phyloP scores from a whole-genome alignment of 2,888 invertebrate genomes.

The Coecobrya sp. region DNA sequence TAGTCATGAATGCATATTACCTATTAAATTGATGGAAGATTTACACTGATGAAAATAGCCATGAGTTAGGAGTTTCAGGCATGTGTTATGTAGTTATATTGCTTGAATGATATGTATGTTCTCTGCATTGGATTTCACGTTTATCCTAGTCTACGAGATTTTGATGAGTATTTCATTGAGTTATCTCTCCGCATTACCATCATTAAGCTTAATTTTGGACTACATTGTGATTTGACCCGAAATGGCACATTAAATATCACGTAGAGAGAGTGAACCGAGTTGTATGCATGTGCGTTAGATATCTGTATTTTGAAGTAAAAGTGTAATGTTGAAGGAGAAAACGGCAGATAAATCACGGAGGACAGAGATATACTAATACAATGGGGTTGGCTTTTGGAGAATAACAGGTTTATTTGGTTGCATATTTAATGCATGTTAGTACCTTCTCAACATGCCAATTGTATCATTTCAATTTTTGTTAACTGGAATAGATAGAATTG shows the following conservation, averaged over 20 bases:
- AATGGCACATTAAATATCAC: conserved; percentile 54
- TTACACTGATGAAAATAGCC: not conserved
- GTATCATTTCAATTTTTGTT: no score
- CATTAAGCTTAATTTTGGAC: conserved; percentile 70
- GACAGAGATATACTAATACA: no score
- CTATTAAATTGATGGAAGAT: not conserved
- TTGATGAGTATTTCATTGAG: conserved; percentile 57
- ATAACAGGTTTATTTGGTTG: no score
- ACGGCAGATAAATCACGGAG: no score
- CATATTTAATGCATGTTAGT: no score
- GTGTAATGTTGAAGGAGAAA: no score
- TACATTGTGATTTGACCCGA: conserved; percentile 69
- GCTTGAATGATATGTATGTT: not conserved
- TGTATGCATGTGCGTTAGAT: no score
- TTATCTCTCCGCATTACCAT: conserved; percentile 74
- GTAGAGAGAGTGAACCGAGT: no score
- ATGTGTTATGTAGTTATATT: not conserved
- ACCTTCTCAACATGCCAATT: no score
- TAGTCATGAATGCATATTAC: not conserved
- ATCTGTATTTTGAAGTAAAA: no score
- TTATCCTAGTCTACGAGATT: not conserved
- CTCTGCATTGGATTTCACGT: not conserved
- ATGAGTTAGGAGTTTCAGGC: not conserved
- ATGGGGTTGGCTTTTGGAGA: no score
- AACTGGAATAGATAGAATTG: no score